Base-by-base conservation (phyloP, 1,140 invertebrate species). In the Radopholus similis region DNA sequence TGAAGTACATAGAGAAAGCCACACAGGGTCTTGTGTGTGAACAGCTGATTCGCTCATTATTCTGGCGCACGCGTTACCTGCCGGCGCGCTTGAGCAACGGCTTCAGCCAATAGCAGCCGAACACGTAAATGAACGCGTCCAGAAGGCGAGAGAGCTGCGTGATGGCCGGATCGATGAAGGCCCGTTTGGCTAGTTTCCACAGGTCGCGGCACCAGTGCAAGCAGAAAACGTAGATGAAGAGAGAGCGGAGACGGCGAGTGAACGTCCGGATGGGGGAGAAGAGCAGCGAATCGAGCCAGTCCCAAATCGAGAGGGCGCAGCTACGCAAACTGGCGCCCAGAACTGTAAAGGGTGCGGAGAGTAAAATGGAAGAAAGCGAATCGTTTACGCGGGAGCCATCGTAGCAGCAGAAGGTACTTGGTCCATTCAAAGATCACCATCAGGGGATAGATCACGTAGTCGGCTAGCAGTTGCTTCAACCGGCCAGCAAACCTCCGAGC, bases 41-140 rank as follows among this genome's bases (percentile, higher is more conserved):
- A n/a, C n/a, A n/a, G n/a, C n/a, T n/a, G 26, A 65, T 40, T 57
- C 18, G 4, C 57, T 53, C 38, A n/a, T n/a, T n/a, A n/a, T n/a
- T n/a, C n/a, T n/a, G n/a, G n/a, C n/a, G n/a, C n/a, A n/a, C n/a
- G n/a, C n/a, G n/a, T n/a, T n/a, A 72, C 70, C 54, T 51, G 47
- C 70, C 70, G 51, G 44, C 23, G 26, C 38, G 40, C 30, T 37
- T 34, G 15, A 64, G 40, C 53, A 68, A 21, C 23, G 76, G 76
- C 30, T 62, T 63, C 21, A 77, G 34, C 76, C 76, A 77, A 49
- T 77, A 71, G 42, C 77, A 76, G 44, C 76, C 77, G 42, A 77
- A 68, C 37, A 77, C 64, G 60, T 77, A 77, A n/a, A 77, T 69
- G 47, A 78, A 63, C 4, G 55, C 49, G 63, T 70, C 73, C 49